phyloP scores from a whole-genome alignment of 2,113 vertebrate species.

The Erinaceus europaeus region DNA sequence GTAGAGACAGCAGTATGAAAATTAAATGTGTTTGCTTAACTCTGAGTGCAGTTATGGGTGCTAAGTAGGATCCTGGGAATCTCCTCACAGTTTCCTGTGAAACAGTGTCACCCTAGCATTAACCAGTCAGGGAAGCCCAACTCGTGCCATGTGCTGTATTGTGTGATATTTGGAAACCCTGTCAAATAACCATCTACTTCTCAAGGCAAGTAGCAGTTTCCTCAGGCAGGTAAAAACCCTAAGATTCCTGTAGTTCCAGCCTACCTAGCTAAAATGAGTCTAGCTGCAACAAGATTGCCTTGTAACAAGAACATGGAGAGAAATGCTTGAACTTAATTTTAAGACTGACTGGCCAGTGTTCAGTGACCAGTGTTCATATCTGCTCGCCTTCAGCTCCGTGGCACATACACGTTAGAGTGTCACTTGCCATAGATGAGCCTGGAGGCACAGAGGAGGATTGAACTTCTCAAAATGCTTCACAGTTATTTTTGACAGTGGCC shows the following conservation, averaged over 20 bases:
- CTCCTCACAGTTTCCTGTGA: not conserved
- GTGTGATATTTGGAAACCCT: not conserved
- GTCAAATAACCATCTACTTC: not conserved
- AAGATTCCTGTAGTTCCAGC: not conserved
- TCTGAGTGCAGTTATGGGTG: fast-evolving
- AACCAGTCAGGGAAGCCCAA: not conserved
- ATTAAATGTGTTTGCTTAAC: not conserved
- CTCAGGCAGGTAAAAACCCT: not conserved
- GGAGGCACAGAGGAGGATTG: not conserved
- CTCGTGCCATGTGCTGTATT: not conserved
- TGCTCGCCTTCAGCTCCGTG: not conserved
- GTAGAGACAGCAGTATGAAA: not conserved
- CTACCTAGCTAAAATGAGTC: not conserved
- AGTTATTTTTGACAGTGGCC: not conserved
- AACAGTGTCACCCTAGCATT: not conserved
- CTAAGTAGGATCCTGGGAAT: not conserved
- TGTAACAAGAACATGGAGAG: not conserved
- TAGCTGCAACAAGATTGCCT: not conserved
- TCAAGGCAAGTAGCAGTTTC: not conserved
- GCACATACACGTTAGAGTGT: not conserved
- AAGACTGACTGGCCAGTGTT: not conserved
- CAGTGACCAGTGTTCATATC: not conserved
- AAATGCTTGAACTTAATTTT: not conserved
- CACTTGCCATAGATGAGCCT: not conserved
- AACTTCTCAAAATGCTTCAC: not conserved